A percentile compares a stretch with the other conserved stretches of the same genome.
Evolutionary conservation across 2,113 vertebrate species (phyloP).

Genomic region (Mustelus asterias): DNA sequence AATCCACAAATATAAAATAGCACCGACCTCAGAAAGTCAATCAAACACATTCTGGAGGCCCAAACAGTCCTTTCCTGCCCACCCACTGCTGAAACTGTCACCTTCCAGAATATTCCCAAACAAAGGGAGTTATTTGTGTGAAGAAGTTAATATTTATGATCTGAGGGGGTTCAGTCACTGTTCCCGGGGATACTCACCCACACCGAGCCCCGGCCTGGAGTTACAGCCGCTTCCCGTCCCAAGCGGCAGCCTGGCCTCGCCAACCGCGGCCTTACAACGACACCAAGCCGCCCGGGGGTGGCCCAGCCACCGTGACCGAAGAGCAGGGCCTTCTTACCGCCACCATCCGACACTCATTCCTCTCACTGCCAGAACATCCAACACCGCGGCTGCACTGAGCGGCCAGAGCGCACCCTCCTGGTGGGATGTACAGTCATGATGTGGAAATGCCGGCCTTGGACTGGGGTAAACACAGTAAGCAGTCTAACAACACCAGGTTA

Average conservation of each 20-base stretch:
- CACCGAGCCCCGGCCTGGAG: not conserved
- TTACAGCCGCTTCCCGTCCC: not conserved
- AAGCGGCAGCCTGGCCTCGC: not conserved
- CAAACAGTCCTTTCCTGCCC: not conserved
- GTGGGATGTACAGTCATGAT: not conserved
- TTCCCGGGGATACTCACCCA: not conserved
- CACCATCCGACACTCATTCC: not conserved
- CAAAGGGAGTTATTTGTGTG: not conserved
- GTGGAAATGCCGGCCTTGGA: too few species aligned
- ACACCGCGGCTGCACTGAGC: not conserved
- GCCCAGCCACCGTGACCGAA: not conserved
- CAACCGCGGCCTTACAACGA: not conserved
- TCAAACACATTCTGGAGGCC: conserved; percentile 13
- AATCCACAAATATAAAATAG: not conserved
- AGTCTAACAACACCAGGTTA: too few species aligned
- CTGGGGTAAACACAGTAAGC: too few species aligned
- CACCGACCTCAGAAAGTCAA: not conserved
- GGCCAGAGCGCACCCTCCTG: not conserved
- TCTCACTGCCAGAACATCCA: not conserved
- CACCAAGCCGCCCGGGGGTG: not conserved
- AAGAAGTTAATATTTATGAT: not conserved
- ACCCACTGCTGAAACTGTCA: not conserved
- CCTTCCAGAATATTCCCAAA: not conserved
- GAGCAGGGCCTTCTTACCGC: not conserved
- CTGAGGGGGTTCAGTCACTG: not conserved